Conservation (phyloP, 2,113 vertebrate species). For the Rousettus leschenaultii region DNA sequence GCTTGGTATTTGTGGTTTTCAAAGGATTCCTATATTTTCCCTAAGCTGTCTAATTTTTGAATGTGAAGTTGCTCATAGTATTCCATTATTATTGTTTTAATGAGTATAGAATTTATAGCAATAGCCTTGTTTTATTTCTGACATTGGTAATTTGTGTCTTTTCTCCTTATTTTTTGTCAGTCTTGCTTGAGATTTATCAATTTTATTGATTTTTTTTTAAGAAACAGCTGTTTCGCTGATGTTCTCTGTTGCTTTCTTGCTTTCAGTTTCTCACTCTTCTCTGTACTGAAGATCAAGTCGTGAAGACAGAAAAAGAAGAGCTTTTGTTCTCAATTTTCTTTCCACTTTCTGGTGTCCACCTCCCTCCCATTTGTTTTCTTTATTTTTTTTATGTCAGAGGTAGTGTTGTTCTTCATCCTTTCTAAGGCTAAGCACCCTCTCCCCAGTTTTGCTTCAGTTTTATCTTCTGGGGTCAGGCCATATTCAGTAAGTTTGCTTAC, state of each 20-base stretch:
- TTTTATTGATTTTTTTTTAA: slow-evolving; percentile 2
- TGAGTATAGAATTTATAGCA: not conserved
- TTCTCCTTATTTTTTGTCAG: not conserved
- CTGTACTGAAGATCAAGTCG: not conserved
- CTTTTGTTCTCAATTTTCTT: not conserved
- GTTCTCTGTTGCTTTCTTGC: slow-evolving; percentile 5
- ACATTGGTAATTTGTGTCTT: not conserved
- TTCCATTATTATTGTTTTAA: not conserved
- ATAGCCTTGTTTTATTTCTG: not conserved
- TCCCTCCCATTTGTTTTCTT: not conserved
- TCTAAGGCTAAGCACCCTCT: not conserved
- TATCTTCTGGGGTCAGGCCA: not conserved
- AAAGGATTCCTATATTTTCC: not conserved
- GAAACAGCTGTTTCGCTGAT: slow-evolving; percentile 31
- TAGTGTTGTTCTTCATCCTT: not conserved
- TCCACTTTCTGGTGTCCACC: not conserved
- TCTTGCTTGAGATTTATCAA: slow-evolving; percentile 14
- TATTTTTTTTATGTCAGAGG: not conserved
- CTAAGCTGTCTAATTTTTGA: not conserved
- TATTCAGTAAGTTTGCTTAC: not conserved
- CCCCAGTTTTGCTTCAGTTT: not conserved
- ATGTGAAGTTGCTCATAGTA: not conserved
- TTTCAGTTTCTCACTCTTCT: not conserved
- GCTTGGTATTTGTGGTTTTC: not conserved
- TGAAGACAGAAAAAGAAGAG: not conserved